Percentiles rank a stretch among this genome's conserved stretches.
phyloP scores from a whole-genome alignment of 2,797 vertebrate species.

The Tadarida brasiliensis region DNA sequence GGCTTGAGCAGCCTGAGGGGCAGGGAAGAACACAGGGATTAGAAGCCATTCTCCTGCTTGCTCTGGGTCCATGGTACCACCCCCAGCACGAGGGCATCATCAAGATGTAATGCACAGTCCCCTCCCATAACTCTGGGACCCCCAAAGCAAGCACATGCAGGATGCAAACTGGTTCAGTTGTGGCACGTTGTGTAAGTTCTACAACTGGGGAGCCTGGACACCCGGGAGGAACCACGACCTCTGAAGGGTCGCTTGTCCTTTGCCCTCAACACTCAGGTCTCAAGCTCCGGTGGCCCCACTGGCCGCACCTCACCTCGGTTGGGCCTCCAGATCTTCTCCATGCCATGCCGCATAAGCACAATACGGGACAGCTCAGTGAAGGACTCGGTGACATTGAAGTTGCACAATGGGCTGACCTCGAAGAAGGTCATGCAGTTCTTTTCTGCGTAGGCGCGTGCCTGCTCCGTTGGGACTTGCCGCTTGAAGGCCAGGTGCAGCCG shows the following conservation, averaged over 20 bases:
- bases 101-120: not conserved
- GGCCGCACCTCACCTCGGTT: conserved; percentile 92
- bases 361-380: conserved; percentile 99
- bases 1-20: not conserved
- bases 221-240: not conserved
- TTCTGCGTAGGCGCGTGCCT: conserved; percentile 96
- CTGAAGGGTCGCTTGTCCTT: not conserved
- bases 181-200: not conserved
- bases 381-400: conserved; percentile 99
- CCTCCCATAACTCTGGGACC: not conserved
- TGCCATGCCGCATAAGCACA: conserved; percentile 98
- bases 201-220: not conserved
- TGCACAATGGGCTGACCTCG: conserved; percentile 98
- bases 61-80: not conserved
- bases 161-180: not conserved
- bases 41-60: not conserved
- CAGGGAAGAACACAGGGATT: not conserved
- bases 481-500: conserved; percentile 98
- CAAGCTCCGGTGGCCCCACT: not conserved
- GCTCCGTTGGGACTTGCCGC: conserved; percentile 97
- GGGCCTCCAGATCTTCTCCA: conserved; percentile 99
- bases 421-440: conserved; percentile 99
- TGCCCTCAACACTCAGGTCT: not conserved
- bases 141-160: not conserved
- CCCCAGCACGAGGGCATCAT: not conserved